A percentile compares a stretch with the other conserved stretches of the same genome.
These are phyloP conservation scores for Neodiprion fabricii DNA, from an alignment of 1,140 invertebrate genomes.

Conservation along the genomic window DNA sequence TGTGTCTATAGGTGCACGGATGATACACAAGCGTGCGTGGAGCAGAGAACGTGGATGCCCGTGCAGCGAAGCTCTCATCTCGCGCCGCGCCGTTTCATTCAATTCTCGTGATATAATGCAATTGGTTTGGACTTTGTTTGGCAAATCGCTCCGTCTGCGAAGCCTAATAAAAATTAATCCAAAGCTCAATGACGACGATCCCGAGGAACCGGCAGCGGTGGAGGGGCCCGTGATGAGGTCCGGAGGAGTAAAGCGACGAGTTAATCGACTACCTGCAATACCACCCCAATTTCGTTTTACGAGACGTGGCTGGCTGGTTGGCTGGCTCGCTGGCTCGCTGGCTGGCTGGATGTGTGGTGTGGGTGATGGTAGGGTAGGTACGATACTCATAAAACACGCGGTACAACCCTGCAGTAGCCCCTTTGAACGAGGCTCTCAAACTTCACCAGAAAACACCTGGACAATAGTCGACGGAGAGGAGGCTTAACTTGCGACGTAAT, in stretches of 20 bases:
- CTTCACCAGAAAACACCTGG: background rate
- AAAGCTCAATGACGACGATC: background rate
- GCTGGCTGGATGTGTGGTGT: background rate
- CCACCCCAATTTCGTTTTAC: slow-evolving; percentile 34
- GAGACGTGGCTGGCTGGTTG: slow-evolving; percentile 17
- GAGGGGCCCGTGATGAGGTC: background rate
- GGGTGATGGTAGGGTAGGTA: background rate
- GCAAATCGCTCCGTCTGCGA: background rate
- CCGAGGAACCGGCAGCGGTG: background rate
- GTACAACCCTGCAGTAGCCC: background rate
- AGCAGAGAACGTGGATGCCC: background rate
- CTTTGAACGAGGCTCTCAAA: background rate
- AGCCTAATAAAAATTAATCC: background rate
- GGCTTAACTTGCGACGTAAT: background rate
- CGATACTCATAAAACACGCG: background rate
- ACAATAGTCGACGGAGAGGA: background rate
- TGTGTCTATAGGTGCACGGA: background rate
- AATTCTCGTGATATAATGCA: slow-evolving; percentile 4
- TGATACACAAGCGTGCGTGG: too few relatives aligned
- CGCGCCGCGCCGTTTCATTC: background rate
- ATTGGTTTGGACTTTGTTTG: background rate
- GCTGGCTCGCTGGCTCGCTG: background rate
- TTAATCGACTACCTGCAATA: slow-evolving; percentile 22
- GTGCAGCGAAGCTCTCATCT: background rate
- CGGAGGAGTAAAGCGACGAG: slow-evolving; percentile 9